Base-by-base conservation (phyloP, 1,140 invertebrate species). In the Campoletis sonorensis region DNA sequence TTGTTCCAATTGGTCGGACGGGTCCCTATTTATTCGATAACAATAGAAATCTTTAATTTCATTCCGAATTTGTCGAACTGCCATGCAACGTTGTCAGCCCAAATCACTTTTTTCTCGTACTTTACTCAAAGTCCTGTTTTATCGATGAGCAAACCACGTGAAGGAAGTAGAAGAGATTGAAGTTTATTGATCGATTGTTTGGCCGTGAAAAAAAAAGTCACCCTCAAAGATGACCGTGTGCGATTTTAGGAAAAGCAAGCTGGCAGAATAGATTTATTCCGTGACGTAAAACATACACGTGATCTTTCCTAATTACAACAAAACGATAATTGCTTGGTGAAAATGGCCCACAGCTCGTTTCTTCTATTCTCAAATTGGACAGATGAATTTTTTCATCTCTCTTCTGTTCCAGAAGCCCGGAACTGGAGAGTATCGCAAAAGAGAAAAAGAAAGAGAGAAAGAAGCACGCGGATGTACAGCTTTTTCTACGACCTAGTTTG, bases 391-490 rank as follows among this genome's bases (percentile, higher is more conserved):
- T 70, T 70, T 70, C 10, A 33, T 70, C 8, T 33, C 30, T 8
- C 67, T 16, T 30, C 1, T n/a, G 67, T 26, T 45, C 45, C 58
- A 45, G 21, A 61, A 49, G 40, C 49, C 79, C 16, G 79, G 79
- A 49, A 21, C 40, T 81, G 78, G 80, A 82, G n/a, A n/a, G 16
- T 54, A 21, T n/a, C 18, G n/a, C 51, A 30, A 18, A 64, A 37
- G 64, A 79, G 64, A 79, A 21, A 79, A n/a, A 80, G 79, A 33
- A 18, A 79, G 27, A 79, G 23, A 80, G 79, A 49, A 18, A 67
- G 79, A 79, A 83, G 82, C 8, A 45, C 8, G 51, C 27, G 83
- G 72, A 68, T 58, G 77, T 72, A 49, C 80, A 81, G 71, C 64
- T 80, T 33, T 80, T 80, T 61, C 70, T 54, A 71, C 70, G 76